Evolutionary conservation across 2,888 invertebrate species (phyloP).

Genomic region (Plagodis dolabraria): DNA sequence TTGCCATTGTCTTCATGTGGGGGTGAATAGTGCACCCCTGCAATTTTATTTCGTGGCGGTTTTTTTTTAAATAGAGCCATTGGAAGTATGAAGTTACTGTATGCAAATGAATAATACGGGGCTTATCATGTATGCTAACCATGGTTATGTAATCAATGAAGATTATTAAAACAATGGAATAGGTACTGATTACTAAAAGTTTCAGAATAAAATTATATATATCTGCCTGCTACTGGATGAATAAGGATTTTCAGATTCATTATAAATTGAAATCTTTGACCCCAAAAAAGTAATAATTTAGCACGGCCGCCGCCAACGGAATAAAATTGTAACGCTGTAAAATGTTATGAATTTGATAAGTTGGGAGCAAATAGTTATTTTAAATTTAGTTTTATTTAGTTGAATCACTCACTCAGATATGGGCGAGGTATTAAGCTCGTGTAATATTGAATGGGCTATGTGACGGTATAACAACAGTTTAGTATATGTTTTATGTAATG

Average conservation of each 20-base stretch:
- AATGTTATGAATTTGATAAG: conserved; percentile 40
- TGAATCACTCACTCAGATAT: conserved; percentile 22
- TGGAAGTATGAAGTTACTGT: not conserved
- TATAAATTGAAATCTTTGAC: too few relatives aligned
- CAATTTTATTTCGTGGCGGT: conserved; percentile 22
- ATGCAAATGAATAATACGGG: too few relatives aligned
- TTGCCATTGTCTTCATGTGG: conserved; percentile 55
- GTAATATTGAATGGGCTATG: conserved; percentile 2
- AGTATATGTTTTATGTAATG: not conserved
- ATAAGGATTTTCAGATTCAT: too few relatives aligned
- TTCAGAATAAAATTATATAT: too few relatives aligned
- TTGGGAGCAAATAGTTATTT: conserved; percentile 42
- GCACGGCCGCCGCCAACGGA: conserved; percentile 4
- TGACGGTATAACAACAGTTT: conserved; percentile 9
- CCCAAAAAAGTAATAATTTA: too few relatives aligned
- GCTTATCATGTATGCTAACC: too few relatives aligned
- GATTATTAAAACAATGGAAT: too few relatives aligned
- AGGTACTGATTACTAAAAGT: too few relatives aligned
- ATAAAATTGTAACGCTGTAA: conserved; percentile 6
- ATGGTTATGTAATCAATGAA: too few relatives aligned
- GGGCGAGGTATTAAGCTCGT: conserved; percentile 9
- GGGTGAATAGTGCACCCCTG: conserved; percentile 25
- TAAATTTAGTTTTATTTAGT: conserved; percentile 36
- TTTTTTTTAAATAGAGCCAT: not conserved
- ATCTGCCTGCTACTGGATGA: too few relatives aligned